These are phyloP conservation scores for Drosophila sordidapex DNA, from an alignment of 2,888 invertebrate genomes.

Conservation along the genomic window DNA sequence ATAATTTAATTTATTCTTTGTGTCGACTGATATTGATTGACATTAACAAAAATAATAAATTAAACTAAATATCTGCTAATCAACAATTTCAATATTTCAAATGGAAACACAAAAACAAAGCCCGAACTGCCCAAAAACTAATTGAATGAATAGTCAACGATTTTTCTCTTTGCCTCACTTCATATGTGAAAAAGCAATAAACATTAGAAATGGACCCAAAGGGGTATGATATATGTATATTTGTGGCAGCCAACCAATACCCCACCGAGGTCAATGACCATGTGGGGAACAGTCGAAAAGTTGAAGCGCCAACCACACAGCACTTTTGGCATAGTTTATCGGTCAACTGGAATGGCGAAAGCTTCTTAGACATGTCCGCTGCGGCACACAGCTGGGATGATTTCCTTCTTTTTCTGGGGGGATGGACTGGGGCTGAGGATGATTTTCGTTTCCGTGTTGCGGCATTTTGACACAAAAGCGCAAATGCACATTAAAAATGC, in stretches of 20 bases:
- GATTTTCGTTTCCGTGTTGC: constrained; percentile 69
- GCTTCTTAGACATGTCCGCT: constrained; percentile 57
- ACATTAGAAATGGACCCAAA: constrained; percentile 61
- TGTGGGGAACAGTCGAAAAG: constrained; percentile 24
- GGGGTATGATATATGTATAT: constrained; percentile 61
- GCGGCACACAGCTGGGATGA: constrained; percentile 33
- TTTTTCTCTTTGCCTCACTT: constrained; percentile 8
- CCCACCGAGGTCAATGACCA: constrained; percentile 62
- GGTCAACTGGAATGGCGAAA: constrained; percentile 48
- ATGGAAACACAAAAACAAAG: not conserved
- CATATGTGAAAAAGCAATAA: constrained; percentile 56
- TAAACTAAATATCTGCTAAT: not conserved
- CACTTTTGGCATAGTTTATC: constrained; percentile 76
- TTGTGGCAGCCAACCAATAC: constrained; percentile 21
- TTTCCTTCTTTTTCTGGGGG: constrained; percentile 25
- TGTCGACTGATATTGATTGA: not conserved
- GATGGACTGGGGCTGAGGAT: constrained; percentile 27
- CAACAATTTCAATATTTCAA: not conserved
- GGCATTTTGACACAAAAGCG: constrained; percentile 77
- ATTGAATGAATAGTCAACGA: not conserved
- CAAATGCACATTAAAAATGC: constrained; percentile 79
- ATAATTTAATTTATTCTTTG: not conserved
- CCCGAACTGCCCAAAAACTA: not conserved
- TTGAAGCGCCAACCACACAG: constrained; percentile 64
- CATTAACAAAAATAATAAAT: not conserved